Evolutionary conservation across 2,113 vertebrate genomes (phyloP).

Genomic region (Asarcornis scutulata): DNA sequence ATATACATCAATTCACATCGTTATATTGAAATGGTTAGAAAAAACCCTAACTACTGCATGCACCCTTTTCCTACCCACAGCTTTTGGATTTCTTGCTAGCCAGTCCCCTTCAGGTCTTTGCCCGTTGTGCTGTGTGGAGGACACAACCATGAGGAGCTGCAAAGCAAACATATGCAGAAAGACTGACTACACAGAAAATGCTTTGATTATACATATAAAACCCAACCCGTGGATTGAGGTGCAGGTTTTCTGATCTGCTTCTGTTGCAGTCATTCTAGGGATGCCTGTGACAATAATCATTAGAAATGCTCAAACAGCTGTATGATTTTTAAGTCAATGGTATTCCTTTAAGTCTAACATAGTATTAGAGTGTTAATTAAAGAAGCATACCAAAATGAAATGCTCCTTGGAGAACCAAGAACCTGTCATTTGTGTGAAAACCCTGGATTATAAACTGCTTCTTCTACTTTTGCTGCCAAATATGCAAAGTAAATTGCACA

Average conservation of each 20-base stretch:
- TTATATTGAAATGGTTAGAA: not conserved
- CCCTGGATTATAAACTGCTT: conserved; percentile 59
- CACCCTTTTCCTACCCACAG: not conserved
- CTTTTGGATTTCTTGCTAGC: not conserved
- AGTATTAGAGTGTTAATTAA: conserved; percentile 45
- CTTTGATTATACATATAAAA: not conserved
- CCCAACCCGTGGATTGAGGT: not conserved
- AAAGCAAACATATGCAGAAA: not conserved
- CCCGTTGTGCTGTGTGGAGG: not conserved
- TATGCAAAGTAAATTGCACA: conserved; percentile 69
- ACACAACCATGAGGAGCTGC: not conserved
- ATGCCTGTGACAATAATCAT: not conserved
- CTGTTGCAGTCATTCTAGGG: not conserved
- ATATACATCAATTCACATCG: not conserved
- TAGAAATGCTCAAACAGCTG: not conserved
- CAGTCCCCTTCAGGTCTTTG: no score
- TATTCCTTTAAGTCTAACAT: conserved; percentile 21
- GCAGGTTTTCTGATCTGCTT: not conserved
- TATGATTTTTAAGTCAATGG: not conserved
- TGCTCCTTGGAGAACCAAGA: conserved; percentile 37
- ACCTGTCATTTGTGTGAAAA: conserved; percentile 63
- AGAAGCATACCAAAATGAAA: conserved; percentile 22
- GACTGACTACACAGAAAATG: not conserved
- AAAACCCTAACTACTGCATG: not conserved
- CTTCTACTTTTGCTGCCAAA: conserved; percentile 68